These are phyloP conservation scores for Pluvialis apricaria DNA, from an alignment of 2,113 vertebrate genomes.

Conservation along the genomic window DNA sequence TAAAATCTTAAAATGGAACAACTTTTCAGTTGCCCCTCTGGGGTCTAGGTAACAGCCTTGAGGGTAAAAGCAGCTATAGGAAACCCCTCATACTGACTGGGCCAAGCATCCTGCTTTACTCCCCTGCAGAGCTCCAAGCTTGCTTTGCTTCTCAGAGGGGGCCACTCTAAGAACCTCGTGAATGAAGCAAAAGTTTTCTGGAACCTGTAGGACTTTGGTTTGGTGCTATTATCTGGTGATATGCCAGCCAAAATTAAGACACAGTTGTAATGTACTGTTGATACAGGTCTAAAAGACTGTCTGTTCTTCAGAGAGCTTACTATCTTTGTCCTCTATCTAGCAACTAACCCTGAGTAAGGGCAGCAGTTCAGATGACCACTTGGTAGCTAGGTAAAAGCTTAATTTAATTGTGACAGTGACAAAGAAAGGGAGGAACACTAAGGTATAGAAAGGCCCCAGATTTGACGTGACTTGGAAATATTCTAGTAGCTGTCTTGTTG, in stretches of 20 bases:
- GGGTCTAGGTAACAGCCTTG: not conserved
- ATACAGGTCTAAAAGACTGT: not conserved
- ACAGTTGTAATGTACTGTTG: not conserved
- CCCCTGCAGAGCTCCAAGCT: not conserved
- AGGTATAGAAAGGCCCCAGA: not conserved
- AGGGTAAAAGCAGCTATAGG: not conserved
- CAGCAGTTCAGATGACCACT: not conserved
- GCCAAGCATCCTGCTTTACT: not conserved
- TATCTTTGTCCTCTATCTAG: not conserved
- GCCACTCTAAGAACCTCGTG: not conserved
- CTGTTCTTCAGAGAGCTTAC: not conserved
- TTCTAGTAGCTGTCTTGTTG: not conserved
- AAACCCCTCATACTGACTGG: not conserved
- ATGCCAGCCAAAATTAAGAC: not conserved
- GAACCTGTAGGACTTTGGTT: not conserved
- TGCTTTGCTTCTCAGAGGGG: not conserved
- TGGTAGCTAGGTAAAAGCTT: not conserved
- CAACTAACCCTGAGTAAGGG: not conserved
- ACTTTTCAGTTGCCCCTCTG: not conserved
- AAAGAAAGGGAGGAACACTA: not conserved
- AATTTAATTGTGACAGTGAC: not conserved
- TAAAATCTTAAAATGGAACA: not conserved
- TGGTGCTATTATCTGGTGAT: not conserved
- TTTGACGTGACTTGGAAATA: not conserved
- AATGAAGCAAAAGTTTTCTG: not conserved